Base-by-base conservation (phyloP, 2,113 vertebrate species). In the Pipa parva region DNA sequence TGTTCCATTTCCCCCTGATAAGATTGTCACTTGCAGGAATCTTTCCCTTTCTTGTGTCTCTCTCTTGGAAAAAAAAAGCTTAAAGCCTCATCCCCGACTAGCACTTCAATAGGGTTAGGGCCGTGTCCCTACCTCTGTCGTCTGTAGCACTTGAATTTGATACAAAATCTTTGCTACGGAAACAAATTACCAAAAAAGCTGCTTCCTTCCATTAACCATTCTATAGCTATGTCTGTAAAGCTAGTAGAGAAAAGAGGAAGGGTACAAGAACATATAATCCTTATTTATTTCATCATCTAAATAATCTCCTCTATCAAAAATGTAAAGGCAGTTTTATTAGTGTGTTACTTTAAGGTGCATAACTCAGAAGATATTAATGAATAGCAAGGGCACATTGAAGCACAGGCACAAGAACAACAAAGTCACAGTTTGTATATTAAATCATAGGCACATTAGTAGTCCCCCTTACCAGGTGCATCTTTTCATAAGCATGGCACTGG, bases 31-130 rank as follows among this genome's bases (percentile, higher is more conserved):
- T 60, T 33, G 58, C 48, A 70, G 66, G 49, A 70, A 61, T 60
- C 45, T 61, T 70, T 70, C 58, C 55, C 66, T 70, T 70, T 61
- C 58, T 70, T 52, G 57, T 60, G 31, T 33, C 36, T 61, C 60
- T 68, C 65, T 68, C 65, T 68, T 68, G 65, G 65, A 68, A 68
- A 48, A 68, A 68, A 68, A 48, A 68, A 68, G 65, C 65, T 68
- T 59, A 68, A 68, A 68, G 65, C 56, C 65, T 68, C 24, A 46
- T 68, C 56, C 65, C 66, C 20, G 58, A 54, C 66, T 61, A 58
- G 52, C 66, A 70, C 66, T 61, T 70, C 66, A 61, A 70, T 61
- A 36, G 58, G 66, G 66, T 70, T 70, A 70, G 9, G 25, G 57
- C 66, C 48, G 54, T 45, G 57, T 61, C 59, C 66, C 58, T 70